Evolutionary conservation across 1,140 invertebrate genomes (phyloP), one percentile per base, ranked within the genome.

Genomic region (Lasaia peninsularis): DNA sequence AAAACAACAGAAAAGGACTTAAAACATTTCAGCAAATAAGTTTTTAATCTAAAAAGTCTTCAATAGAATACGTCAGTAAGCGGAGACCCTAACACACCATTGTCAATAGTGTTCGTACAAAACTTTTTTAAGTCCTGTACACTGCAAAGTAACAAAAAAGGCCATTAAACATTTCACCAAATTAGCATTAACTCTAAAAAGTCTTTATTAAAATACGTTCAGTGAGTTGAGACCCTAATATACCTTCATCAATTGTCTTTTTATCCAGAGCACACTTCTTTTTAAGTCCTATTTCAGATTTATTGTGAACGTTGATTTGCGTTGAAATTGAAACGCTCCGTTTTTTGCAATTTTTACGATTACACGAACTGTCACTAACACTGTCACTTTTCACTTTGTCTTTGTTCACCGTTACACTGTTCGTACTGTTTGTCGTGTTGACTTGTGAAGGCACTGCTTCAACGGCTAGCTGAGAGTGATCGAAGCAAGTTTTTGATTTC

Each of bases 251-350:
- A 18, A 71, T 67, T 21, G 66, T 74, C 37, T 82, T 78, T 28
- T 79, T 80, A 64, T 81, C 74, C 58, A 80, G 65, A 52, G 69
- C 67, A 66, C 82, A 85, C 65, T 84, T 82, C 62, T 85, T 83
- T 31, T 88, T 86, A 2, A 76, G 73, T 65, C 82, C 79, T 18
- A 77, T 83, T 61, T 86, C 85, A 1, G 85, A 88, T 79, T 88
- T 88, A 24, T 88, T 88, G 54, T 88, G 80, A 7, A 73, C 84
- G 54, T 88, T 88, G 58, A 86, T 79, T 71, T 86, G 85, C 1
- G 75, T 64, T 24, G 81, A 71, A 57, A 88, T 65, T 52, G 83
- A 85, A 31, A 85, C 32, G 53, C 75, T 70, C 48, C 78, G 73
- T 69, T 85, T 85, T 75, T 83, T 88, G 58, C 77, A 81, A 44